phyloP scores from a whole-genome alignment of 2,113 vertebrate species.

The Microcebus tavaratra region DNA sequence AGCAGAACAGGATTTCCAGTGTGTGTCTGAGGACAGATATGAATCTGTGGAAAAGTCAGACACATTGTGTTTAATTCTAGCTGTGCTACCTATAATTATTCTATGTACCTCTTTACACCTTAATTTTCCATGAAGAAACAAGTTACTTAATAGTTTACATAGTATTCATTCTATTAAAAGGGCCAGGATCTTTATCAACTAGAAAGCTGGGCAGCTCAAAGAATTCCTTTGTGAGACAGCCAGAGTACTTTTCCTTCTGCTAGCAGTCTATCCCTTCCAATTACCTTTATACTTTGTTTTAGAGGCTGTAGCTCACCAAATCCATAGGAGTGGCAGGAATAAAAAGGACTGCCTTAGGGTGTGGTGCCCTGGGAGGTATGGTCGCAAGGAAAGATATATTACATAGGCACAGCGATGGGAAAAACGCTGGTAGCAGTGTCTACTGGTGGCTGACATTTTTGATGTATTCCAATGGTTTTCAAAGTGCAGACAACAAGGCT shows the following conservation, averaged over 20 bases:
- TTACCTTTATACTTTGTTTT: neutral
- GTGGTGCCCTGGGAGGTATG: neutral
- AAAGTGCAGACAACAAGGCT: neutral
- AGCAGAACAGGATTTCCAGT: neutral
- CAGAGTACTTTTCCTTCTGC: neutral
- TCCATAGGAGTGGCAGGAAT: neutral
- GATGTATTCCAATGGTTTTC: neutral
- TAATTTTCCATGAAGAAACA: slow-evolving; percentile 7
- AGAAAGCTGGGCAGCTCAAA: neutral
- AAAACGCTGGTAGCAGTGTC: neutral
- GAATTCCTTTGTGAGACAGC: neutral
- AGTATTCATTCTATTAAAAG: neutral
- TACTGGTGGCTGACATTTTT: neutral
- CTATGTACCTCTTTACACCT: neutral
- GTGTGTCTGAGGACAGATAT: neutral
- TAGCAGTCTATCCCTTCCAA: neutral
- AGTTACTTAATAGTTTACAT: neutral
- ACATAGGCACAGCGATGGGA: neutral
- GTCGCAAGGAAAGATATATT: neutral
- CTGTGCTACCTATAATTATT: neutral
- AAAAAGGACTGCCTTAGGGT: neutral
- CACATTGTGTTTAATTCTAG: neutral
- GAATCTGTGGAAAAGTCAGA: neutral
- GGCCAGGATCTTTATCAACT: neutral
- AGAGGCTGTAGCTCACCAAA: neutral